Evolutionary conservation across 2,888 invertebrate genomes (phyloP).

Genomic region (Pristionchus fissidentatus): DNA sequence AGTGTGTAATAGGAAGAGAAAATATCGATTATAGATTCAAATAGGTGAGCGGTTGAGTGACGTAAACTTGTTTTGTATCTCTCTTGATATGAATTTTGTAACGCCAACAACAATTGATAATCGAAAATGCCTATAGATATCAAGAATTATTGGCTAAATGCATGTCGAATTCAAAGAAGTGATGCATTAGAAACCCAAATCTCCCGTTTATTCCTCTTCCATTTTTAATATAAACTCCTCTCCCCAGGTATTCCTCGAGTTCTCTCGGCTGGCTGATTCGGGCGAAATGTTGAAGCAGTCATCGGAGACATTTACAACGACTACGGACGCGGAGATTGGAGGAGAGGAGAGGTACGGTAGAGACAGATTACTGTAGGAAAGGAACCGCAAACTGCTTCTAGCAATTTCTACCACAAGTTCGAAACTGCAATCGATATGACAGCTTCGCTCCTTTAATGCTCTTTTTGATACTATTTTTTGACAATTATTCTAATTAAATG

Average conservation of each 20-base stretch:
- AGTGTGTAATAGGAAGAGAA: too few species aligned
- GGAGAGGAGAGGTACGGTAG: not conserved
- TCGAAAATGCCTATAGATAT: not conserved
- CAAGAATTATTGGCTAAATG: not conserved
- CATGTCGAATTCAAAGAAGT: not conserved
- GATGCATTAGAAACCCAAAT: not conserved
- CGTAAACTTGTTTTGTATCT: too few species aligned
- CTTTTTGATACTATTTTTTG: too few species aligned
- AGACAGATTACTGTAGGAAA: not conserved
- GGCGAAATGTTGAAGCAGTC: not conserved
- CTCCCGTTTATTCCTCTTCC: not conserved
- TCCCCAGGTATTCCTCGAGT: conserved; percentile 60
- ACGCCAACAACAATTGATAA: not conserved
- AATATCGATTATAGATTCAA: too few species aligned
- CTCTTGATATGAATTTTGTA: not conserved
- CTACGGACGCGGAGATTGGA: not conserved
- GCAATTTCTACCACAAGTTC: too few species aligned
- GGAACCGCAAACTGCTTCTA: too few species aligned
- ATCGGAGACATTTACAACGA: not conserved
- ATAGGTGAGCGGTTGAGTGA: too few species aligned
- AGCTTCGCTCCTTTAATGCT: too few species aligned
- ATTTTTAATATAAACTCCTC: not conserved
- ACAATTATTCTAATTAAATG: too few species aligned
- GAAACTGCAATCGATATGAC: not conserved
- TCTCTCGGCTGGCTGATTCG: conserved; percentile 49